These are phyloP conservation scores for Ommatoiulus sabulosus DNA, from an alignment of 2,888 invertebrate genomes.

Conservation along the genomic window DNA sequence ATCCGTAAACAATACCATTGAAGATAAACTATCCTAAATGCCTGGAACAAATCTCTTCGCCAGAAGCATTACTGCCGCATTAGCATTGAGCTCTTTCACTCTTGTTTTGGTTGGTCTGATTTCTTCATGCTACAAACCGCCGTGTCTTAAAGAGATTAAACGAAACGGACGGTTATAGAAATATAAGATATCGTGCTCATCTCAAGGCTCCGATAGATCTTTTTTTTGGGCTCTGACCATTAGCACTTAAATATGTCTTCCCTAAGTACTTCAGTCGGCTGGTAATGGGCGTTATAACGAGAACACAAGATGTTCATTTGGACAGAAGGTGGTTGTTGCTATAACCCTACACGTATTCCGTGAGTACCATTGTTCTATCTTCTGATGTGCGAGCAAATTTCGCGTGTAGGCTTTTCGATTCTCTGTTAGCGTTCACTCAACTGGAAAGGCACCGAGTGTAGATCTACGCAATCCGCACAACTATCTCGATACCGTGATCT, in stretches of 20 bases:
- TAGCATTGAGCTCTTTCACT: neutral
- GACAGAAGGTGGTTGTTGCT: neutral
- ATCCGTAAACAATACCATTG: neutral
- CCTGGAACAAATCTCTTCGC: neutral
- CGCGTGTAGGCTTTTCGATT: conserved; percentile 14
- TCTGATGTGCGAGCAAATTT: neutral
- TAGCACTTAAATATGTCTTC: conserved; percentile 35
- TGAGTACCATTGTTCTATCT: neutral
- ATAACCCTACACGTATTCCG: neutral
- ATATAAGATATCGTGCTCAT: neutral
- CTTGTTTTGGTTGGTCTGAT: neutral
- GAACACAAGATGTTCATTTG: neutral
- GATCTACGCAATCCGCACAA: conserved; percentile 26
- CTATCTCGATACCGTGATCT: conserved; percentile 21
- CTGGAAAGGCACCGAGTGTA: neutral
- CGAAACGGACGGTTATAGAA: neutral
- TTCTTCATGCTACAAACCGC: neutral
- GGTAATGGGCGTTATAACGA: neutral
- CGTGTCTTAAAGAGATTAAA: neutral
- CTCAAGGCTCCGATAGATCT: neutral
- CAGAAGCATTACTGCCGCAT: neutral
- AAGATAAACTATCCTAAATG: neutral
- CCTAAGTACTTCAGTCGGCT: neutral
- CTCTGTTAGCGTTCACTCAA: conserved; percentile 43
- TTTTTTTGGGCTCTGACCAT: neutral